Base-by-base conservation (phyloP, 2,113 vertebrate genomes). In the Eublepharis macularius region DNA sequence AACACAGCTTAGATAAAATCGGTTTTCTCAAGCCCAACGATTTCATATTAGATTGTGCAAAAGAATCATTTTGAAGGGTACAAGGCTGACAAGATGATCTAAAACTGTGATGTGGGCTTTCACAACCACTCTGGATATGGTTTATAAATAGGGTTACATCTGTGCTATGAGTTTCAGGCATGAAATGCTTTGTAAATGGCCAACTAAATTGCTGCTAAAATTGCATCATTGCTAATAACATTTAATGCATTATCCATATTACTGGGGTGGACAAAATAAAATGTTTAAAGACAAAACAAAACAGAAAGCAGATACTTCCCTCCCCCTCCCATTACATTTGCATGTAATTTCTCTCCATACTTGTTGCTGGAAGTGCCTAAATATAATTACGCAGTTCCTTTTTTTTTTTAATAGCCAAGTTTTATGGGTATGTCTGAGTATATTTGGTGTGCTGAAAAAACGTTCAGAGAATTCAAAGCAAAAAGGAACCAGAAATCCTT, bases 171-270 rank as follows among this genome's bases (percentile, higher is more conserved):
- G 1, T 80, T 91, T 51, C 73, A 79, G 65, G 36, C 86, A 88
- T 74, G 29, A 80, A 84, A 85, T 76, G n/a, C 2, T 84, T 87
- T 43, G 79, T 32, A 36, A 77, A 45, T 68, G 84, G 32, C 57
- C 60, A 88, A 74, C 41, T 36, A 88, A 86, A 86, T 29, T 51
- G 8, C 57, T 91, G 32, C 73, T 84, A 80, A 90, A 93, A 87
- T 73, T 45, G 3, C 32, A 24, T 63, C 4, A 76, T 65, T 83
- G 57, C 14, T 2, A 32, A 10, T 5, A 51, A 41, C 51, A 7
- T 1, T 90, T 92, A 88, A 14, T 87, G 41, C n/a, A 75, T 81
- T 82, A 74, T 75, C 47, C 39, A 66, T 29, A 74, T 82, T 75
- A 66, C 17, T 70, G 6, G 11, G 3, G 2, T 39, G 0, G 4